Percentiles rank a stretch among this genome's conserved stretches.
phyloP scores from a whole-genome alignment of 2,797 vertebrate genomes.

The Enteromius unitaeniatus region DNA sequence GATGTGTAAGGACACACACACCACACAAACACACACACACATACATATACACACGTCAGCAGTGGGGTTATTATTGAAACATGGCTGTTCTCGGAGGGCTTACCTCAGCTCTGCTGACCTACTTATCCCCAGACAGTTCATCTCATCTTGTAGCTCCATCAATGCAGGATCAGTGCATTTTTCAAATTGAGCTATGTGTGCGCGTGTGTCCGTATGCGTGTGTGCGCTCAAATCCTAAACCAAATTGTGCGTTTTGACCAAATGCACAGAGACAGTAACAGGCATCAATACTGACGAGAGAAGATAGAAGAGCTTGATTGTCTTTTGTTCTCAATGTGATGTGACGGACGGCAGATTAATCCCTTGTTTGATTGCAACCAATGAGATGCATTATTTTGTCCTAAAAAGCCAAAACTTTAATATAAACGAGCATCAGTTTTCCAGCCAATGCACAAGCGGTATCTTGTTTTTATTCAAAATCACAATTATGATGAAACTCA shows the following conservation, averaged over 20 bases:
- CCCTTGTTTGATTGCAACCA: conserved; percentile 6
- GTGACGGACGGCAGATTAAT: conserved; percentile 10
- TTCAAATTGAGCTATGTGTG: conserved; percentile 56
- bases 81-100: conserved; percentile 62
- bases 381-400: background rate
- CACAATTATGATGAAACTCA: background rate
- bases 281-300: conserved; percentile 39
- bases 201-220: conserved; percentile 33
- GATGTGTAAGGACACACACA: conserved; percentile 50
- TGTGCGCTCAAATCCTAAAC: conserved; percentile 46
- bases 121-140: conserved; percentile 67
- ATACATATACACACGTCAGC: conserved; percentile 54
- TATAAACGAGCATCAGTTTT: background rate
- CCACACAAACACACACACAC: conserved; percentile 60
- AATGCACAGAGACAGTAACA: conserved; percentile 43
- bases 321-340: conserved; percentile 21
- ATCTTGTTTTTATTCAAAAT: conserved; percentile 1
- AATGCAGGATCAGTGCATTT: conserved; percentile 63
- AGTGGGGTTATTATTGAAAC: conserved; percentile 65
- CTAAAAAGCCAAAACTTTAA: background rate
- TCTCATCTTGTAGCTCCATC: conserved; percentile 63
- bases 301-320: conserved; percentile 21
- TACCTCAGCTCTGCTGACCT: conserved; percentile 66
- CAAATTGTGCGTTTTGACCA: conserved; percentile 54
- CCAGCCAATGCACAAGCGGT: background rate